phyloP scores from a whole-genome alignment of 2,888 invertebrate species.

The Lysandra bellargus region DNA sequence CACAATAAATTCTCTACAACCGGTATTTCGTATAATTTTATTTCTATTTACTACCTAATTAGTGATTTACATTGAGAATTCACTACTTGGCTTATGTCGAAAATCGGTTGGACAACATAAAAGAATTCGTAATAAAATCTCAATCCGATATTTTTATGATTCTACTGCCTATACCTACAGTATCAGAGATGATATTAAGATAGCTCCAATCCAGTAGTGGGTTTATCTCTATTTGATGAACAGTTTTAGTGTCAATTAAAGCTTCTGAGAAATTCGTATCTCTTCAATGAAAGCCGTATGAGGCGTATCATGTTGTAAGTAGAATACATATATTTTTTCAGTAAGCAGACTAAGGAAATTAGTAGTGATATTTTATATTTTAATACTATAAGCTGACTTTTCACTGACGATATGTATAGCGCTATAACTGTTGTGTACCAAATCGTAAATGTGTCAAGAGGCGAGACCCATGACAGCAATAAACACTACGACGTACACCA shows the following conservation, averaged over 20 bases:
- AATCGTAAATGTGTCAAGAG: background rate
- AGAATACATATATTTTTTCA: no score
- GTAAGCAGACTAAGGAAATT: no score
- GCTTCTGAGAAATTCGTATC: background rate
- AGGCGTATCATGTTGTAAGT: no score
- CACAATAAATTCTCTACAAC: conserved; percentile 1
- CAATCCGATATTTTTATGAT: conserved; percentile 19
- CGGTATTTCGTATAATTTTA: conserved; percentile 14
- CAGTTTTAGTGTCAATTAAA: background rate
- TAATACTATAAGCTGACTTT: no score
- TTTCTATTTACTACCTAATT: conserved; percentile 4
- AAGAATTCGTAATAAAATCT: conserved; percentile 14
- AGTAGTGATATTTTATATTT: no score
- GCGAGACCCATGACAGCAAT: background rate
- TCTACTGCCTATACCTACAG: background rate
- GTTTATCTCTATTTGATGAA: conserved; percentile 13
- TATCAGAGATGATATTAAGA: conserved; percentile 22
- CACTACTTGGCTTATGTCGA: conserved; percentile 16
- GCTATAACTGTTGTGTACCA: no score
- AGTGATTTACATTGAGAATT: conserved; percentile 11
- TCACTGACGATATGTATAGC: no score
- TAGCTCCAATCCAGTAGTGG: background rate
- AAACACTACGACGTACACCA: background rate
- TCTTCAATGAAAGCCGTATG: background rate
- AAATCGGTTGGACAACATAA: conserved; percentile 2